Percentiles rank a stretch among this genome's conserved stretches.
Conservation (phyloP, 2,888 invertebrate genomes). For the Melipona beecheii region DNA sequence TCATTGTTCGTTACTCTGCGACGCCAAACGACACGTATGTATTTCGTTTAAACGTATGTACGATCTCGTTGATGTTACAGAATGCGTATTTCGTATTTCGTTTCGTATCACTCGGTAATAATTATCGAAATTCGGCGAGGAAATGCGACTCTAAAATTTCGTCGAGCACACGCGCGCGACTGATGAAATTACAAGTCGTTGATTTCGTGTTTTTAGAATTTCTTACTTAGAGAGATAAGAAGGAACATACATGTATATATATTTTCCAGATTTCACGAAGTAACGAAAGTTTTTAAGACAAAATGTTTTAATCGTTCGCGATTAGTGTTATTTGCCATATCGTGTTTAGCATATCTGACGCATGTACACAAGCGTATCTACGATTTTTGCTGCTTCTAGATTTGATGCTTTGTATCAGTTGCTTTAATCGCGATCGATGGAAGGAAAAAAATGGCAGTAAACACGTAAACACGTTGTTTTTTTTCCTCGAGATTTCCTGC, state of each 20-base stretch:
- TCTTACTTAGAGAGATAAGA: not conserved
- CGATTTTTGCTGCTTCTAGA: not conserved
- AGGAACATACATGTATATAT: too few relatives aligned
- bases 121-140: not conserved
- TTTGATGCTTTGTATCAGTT: constrained; percentile 2
- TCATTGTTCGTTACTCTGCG: not conserved
- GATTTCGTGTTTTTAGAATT: not conserved
- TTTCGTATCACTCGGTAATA: not conserved
- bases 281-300: not conserved
- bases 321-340: constrained; percentile 48
- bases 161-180: not conserved
- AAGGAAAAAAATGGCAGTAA: not conserved
- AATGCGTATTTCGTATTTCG: not conserved
- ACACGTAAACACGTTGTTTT: not conserved
- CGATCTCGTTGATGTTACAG: not conserved
- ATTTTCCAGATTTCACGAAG: not conserved
- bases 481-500: too few relatives aligned
- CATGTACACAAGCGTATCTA: constrained; percentile 13
- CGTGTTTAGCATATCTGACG: constrained; percentile 19
- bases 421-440: not conserved
- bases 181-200: not conserved
- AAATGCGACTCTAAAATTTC: not conserved
- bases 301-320: constrained; percentile 22
- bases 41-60: not conserved
- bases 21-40: too few relatives aligned